Base-by-base conservation (phyloP, 1,140 invertebrate genomes). In the Piezodorus guildinii region DNA sequence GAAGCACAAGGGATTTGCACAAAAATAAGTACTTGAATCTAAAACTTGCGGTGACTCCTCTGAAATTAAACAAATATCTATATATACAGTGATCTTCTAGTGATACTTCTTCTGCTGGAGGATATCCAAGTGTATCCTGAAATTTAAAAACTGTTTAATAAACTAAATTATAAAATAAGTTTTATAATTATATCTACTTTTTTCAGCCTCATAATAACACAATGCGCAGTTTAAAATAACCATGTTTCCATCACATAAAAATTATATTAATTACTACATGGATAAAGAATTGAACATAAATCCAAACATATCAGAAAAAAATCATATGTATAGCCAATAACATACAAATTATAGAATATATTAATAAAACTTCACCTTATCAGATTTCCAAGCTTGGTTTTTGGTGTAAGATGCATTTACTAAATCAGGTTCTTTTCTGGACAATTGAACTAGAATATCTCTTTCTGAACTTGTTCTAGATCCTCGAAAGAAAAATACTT, bases 371-470 rank as follows among this genome's bases (percentile, higher is more conserved):
- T 23, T 74, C 78, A 87, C 86, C 65, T 81, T 80, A 68, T 91
- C 83, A 34, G 94, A 96, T 75, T 92, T 96, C 94, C 94, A 98
- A 0, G 94, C 94, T 79, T 98, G 95, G 78, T 98, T 98, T 76
- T 96, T 97, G 0, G 95, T 98, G 74, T 96, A 98, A 66, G 90
- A 81, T 10, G 94, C 95, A 80, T 96, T 90, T 19, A 92, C 85
- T 46, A 97, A 72, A 3, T 91, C 78, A 16, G 91, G 85, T 51
- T 83, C 73, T 49, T 81, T 80, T 65, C 94, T 78, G 39, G 93
- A 94, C 2, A 98, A 75, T 46, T 93, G 75, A 62, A 98, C 77
- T n/a, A 98, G 76, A 54, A 88, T 81, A 77, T 98, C 95, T 66
- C 95, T 77, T 74, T 98, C 92, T 21, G 83, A 78, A 71, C 85